Base-by-base conservation (phyloP, 2,113 vertebrate genomes). In the Callorhinus ursinus region DNA sequence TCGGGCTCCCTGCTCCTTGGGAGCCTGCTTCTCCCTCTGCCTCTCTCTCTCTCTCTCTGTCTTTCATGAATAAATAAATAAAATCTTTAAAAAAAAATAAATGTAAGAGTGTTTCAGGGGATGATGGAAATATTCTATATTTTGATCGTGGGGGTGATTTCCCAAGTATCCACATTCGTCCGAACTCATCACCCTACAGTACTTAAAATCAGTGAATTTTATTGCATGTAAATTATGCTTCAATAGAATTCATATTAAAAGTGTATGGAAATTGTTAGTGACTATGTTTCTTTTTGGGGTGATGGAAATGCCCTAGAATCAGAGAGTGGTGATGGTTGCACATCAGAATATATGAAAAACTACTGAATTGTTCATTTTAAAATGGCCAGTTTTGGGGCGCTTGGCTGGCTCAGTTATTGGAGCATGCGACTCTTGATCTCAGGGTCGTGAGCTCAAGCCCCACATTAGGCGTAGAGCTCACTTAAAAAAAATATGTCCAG, bases 121-220 rank as follows among this genome's bases (percentile, higher is more conserved):
- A 65, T 96, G 16, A 80, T 94, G 55, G 69, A 96, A 83, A 88
- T 77, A 28, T 5, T 81, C 74, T 61, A 1, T 93, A 90, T 97
- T 94, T 94, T 94, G 4, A 93, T 80, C 90, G 10, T 88, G 49
- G 8, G 90, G 4, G 39, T n/a, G 61, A 61, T 89, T 80, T 87
- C 18, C 22, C 15, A 87, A 95, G 31, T 83, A 42, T 89, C 82
- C 31, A 77, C 13, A 85, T 93, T 92, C 84, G 22, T 93, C 55
- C 61, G 46, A 97, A 84, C 16, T 74, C 21, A 90, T 76, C 61
- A 84, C 36, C 72, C 88, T 90, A 15, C 14, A 80, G 42, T 26
- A 93, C 49, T 88, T 88, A 80, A 80, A 84, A 33, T 31, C 59
- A 71, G 57, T 51, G 26, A 28, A 71, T 88, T 93, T 90, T 91